phyloP scores from a whole-genome alignment of 2,888 invertebrate species.

The Hipparchia semele region DNA sequence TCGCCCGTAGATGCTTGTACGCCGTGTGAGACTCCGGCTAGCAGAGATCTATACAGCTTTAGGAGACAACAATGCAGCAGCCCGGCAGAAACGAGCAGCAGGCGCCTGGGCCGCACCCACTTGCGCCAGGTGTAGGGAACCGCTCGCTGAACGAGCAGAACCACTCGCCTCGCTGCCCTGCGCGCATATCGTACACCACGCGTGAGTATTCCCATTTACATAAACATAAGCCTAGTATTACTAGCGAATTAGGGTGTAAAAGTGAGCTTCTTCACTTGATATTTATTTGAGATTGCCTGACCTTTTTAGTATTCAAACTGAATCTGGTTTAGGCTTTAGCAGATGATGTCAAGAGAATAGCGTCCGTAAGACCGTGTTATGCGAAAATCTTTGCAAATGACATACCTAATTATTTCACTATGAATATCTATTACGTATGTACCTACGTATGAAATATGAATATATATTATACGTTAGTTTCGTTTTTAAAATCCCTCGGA shows the following conservation, averaged over 20 bases:
- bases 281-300: no score
- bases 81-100: slow-evolving; percentile 89
- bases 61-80: slow-evolving; percentile 91
- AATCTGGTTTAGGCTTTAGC: no score
- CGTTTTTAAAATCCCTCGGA: background rate
- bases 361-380: no score
- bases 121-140: slow-evolving; percentile 92
- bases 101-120: slow-evolving; percentile 86
- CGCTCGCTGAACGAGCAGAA: slow-evolving; percentile 82
- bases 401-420: no score
- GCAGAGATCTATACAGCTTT: slow-evolving; percentile 91
- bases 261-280: background rate
- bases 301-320: no score
- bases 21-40: slow-evolving; percentile 90
- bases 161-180: slow-evolving; percentile 91
- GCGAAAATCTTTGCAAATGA: no score
- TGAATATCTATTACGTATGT: no score
- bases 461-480: no score
- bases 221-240: background rate
- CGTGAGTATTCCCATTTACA: slow-evolving; percentile 72
- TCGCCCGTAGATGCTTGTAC: slow-evolving; percentile 86
- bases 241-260: background rate
- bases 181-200: slow-evolving; percentile 93
- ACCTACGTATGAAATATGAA: no score
- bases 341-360: no score